A percentile compares a stretch with the other conserved stretches of the same genome.
Evolutionary conservation across 2,113 vertebrate species (phyloP).

Genomic region (Otocyon megalotis): DNA sequence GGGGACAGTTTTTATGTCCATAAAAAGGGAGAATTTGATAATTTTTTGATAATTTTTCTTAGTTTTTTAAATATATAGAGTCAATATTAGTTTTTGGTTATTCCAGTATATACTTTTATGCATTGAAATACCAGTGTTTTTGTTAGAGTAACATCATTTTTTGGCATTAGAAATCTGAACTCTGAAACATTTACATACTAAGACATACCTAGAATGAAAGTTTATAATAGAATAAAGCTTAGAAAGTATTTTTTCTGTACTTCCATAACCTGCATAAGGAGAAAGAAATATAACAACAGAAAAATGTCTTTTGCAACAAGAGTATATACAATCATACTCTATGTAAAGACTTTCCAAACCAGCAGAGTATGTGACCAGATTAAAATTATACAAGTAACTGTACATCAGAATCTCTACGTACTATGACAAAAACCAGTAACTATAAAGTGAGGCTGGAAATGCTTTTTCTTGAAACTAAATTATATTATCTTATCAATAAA

Average conservation of each 20-base stretch:
- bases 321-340: background rate
- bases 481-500: background rate
- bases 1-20: background rate
- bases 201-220: background rate
- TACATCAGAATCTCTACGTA: background rate
- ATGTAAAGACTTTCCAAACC: background rate
- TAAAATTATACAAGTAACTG: conserved; percentile 27
- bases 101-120: background rate
- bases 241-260: background rate
- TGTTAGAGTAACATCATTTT: background rate
- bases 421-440: background rate
- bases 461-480: background rate
- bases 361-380: background rate
- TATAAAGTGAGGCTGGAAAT: background rate
- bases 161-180: conserved; percentile 5
- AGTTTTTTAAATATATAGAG: background rate
- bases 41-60: too few relatives aligned
- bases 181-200: conserved; percentile 21
- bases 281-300: background rate
- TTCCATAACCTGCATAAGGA: background rate
- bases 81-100: background rate
- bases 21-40: background rate
- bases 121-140: conserved; percentile 32
- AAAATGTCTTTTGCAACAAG: background rate
- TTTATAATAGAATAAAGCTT: background rate